phyloP scores from a whole-genome alignment of 2,797 vertebrate species.

The Harpagifer antarcticus region DNA sequence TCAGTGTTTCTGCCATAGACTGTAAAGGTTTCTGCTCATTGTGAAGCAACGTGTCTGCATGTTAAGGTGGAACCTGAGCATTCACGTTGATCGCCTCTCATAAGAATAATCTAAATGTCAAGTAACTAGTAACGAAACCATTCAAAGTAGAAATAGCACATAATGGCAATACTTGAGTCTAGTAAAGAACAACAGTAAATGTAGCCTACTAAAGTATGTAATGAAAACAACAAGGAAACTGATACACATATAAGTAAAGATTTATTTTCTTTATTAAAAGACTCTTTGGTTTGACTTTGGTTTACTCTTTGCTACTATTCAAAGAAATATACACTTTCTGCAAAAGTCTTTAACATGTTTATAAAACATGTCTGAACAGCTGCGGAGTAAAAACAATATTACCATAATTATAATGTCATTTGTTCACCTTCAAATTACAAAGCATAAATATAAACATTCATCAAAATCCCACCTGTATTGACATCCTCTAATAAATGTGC shows the following conservation, averaged over 20 bases:
- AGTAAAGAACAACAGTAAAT: too few species aligned
- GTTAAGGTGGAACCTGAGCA: too few species aligned
- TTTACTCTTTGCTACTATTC: neutral
- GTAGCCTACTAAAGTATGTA: too few species aligned
- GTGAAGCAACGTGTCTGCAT: too few species aligned
- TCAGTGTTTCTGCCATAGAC: too few species aligned
- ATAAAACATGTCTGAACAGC: constrained; percentile 31
- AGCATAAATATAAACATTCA: constrained; percentile 22
- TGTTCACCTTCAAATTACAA: constrained; percentile 1
- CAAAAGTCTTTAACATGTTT: constrained; percentile 24
- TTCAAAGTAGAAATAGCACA: neutral
- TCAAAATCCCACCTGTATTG: constrained; percentile 6
- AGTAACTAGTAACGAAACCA: neutral
- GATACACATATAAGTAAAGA: neutral
- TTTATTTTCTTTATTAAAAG: constrained; percentile 48
- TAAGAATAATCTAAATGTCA: neutral
- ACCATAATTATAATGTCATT: neutral
- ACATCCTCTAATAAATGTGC: constrained; percentile 57
- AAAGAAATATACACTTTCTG: constrained; percentile 30
- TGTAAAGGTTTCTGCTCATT: too few species aligned
- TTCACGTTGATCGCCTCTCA: too few species aligned
- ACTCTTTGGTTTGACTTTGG: constrained; percentile 11
- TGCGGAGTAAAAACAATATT: constrained; percentile 20
- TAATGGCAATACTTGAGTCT: neutral
- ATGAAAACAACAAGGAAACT: neutral